Evolutionary conservation across 2,797 vertebrate species (phyloP), one percentile per base, ranked within the genome.

Genomic region (Fistularia commersonii): DNA sequence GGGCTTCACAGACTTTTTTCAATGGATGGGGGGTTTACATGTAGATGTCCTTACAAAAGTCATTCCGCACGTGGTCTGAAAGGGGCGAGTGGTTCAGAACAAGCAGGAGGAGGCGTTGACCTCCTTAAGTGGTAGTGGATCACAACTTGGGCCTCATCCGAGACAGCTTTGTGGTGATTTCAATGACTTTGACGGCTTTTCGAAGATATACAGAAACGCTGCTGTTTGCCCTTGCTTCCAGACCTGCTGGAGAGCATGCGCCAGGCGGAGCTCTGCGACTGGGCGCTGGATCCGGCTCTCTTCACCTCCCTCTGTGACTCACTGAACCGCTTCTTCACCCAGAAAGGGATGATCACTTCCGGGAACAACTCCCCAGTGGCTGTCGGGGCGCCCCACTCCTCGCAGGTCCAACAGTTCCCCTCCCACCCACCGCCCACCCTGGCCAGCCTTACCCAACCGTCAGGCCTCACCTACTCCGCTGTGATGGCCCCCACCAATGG

Each of bases 281-380:
- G 95, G 96, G 94, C 93, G 34, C 79, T 99, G 71, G 97, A 99
- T 76, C 94, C 97, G 34, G 78, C 91, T 1, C 92, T 98, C 69
- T 98, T 99, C 85, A 95, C 93, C 12, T 97, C 95, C 32, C 93
- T 99, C 69, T 99, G 96, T 43, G 97, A 99, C 84, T 99, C 97
- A 32, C 93, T 98, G 70, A 98, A 97, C 87, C 95, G 94, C 74
- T 96, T 99, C 85, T 96, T 98, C 47, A 93, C 93, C 56, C 94
- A 97, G 79, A 98, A 92, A 76, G 96, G 96, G 62, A 94, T 98
- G 60, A 86, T 92, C 57, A 85, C 52, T 37, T 74, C 86, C 3
- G 81, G 85, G n/a, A 86, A 52, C 15, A 79, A 66, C 63, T 86
- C 83, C 41, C 78, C 84, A 2, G 15, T 79, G 3, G 63, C 64